Percentiles rank a stretch among this genome's conserved stretches.
Conservation (phyloP, 2,797 vertebrate genomes). For the Denticeps clupeoides region DNA sequence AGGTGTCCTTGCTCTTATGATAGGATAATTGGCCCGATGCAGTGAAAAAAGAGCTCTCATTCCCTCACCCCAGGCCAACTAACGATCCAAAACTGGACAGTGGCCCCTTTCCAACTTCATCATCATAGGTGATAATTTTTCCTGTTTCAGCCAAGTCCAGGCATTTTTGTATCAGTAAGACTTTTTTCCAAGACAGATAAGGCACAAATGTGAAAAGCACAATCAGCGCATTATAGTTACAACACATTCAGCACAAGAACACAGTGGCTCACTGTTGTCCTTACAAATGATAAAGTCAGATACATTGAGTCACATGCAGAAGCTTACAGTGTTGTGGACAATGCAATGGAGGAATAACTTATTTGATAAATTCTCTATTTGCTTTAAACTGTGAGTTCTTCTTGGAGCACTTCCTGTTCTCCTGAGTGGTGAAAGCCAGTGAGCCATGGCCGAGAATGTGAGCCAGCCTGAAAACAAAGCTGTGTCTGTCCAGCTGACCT, state of each 20-base stretch:
- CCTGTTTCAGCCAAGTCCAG: not conserved
- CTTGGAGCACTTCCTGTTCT: not conserved
- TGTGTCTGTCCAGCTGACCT: conserved; percentile 12
- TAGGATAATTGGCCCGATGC: not conserved
- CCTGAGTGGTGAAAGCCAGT: not conserved
- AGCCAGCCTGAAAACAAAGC: conserved; percentile 6
- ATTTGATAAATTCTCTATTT: too few relatives aligned
- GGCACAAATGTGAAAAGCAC: not conserved
- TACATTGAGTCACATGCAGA: not conserved
- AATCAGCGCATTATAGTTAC: not conserved
- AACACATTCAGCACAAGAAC: not conserved
- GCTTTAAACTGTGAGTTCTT: not conserved
- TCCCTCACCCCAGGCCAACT: not conserved
- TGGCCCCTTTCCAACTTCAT: not conserved
- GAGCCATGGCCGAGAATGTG: not conserved
- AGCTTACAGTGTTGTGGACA: too few relatives aligned
- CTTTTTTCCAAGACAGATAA: not conserved
- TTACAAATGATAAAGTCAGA: not conserved
- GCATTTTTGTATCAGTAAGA: not conserved
- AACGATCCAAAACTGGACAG: too few relatives aligned
- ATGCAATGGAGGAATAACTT: too few relatives aligned
- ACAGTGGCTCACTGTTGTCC: not conserved
- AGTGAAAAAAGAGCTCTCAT: not conserved
- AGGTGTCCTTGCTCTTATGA: not conserved
- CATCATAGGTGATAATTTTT: conserved; percentile 6